Evolutionary conservation across 2,113 vertebrate species (phyloP).

Genomic region (Amia ocellicauda): DNA sequence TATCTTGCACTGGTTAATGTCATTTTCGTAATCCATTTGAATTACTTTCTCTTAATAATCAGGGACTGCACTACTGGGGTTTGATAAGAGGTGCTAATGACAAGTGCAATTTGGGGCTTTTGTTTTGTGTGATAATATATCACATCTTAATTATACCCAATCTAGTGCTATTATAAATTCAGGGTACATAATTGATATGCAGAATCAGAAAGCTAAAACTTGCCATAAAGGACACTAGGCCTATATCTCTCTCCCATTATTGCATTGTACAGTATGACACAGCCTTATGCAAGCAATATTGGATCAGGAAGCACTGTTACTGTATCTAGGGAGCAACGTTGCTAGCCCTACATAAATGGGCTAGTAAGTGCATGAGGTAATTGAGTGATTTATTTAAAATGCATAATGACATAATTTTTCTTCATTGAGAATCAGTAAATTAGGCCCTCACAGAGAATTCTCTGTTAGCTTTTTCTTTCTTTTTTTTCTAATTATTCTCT

Average conservation of each 20-base stretch:
- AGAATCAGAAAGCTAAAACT: conserved; percentile 39
- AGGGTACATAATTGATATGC: conserved; percentile 39
- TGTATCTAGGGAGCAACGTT: conserved; percentile 32
- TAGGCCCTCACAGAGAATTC: conserved; percentile 37
- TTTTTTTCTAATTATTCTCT: conserved; percentile 7
- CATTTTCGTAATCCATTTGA: conserved; percentile 30
- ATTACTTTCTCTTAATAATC: conserved; percentile 43
- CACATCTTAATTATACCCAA: conserved; percentile 48
- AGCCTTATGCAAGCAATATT: conserved; percentile 44
- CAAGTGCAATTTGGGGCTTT: conserved; percentile 43
- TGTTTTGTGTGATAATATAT: conserved; percentile 33
- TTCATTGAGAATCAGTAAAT: conserved; percentile 47
- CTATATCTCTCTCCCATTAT: conserved; percentile 39
- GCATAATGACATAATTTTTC: conserved; percentile 62
- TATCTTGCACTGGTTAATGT: conserved; percentile 25
- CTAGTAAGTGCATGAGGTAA: conserved; percentile 20
- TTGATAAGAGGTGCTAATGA: conserved; percentile 55
- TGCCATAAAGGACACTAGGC: conserved; percentile 21
- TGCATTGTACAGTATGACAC: conserved; percentile 34
- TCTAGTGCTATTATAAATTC: conserved; percentile 52
- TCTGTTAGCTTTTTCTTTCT: conserved; percentile 35
- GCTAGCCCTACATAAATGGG: conserved; percentile 30
- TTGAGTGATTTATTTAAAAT: conserved; percentile 54
- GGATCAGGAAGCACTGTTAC: conserved; percentile 53
- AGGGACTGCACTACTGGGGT: conserved; percentile 31